Evolutionary conservation across 2,888 invertebrate genomes (phyloP).

Genomic region (Sinohyriopsis cumingii): DNA sequence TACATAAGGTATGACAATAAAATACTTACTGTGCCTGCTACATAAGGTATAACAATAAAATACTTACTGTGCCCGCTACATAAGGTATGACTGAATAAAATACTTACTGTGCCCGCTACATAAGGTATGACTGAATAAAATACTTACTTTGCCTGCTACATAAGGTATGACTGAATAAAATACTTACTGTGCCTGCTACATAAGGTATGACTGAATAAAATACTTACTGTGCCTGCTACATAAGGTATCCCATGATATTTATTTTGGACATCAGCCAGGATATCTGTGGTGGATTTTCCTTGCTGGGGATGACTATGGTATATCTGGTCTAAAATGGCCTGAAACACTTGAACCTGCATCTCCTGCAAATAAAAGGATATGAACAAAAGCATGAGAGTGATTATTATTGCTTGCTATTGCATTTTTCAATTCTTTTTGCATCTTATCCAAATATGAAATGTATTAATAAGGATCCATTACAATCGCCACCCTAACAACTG

Average conservation of each 20-base stretch:
- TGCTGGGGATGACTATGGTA: constrained; percentile 80
- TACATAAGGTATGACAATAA: constrained; percentile 87
- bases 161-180: constrained; percentile 84
- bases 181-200: constrained; percentile 85
- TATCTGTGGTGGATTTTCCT: constrained; percentile 80
- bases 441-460: no score
- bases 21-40: constrained; percentile 83
- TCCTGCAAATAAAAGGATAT: constrained; percentile 46
- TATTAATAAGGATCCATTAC: no score
- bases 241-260: constrained; percentile 90
- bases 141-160: constrained; percentile 85
- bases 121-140: constrained; percentile 84
- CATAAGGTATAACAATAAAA: constrained; percentile 84
- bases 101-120: constrained; percentile 85
- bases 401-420: no score
- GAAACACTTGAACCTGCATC: constrained; percentile 78
- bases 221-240: constrained; percentile 85
- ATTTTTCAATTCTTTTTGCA: no score
- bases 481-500: no score
- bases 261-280: constrained; percentile 83
- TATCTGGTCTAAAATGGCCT: constrained; percentile 91
- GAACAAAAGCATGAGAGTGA: no score
- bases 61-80: constrained; percentile 85
- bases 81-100: constrained; percentile 84
- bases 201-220: constrained; percentile 76